These are phyloP conservation scores for Oriolus oriolus DNA, from an alignment of 2,113 vertebrate genomes.

Conservation along the genomic window DNA sequence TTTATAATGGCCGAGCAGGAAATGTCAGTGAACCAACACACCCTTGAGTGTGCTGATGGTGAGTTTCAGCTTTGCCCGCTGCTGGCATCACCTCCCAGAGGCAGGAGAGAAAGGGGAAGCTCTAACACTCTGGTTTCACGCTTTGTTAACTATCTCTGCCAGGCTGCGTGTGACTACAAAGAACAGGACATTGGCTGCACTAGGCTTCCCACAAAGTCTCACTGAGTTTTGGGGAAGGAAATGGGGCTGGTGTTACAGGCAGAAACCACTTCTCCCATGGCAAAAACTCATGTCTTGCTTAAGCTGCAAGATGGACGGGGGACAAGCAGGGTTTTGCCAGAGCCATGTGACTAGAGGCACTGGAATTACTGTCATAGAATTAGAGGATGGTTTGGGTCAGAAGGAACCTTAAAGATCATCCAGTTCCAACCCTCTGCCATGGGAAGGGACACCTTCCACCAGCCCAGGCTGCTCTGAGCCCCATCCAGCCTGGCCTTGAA, in stretches of 20 bases:
- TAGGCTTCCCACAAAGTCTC: background rate
- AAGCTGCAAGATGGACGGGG: background rate
- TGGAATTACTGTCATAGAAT: background rate
- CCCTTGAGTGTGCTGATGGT: fast-evolving
- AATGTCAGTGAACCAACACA: fast-evolving
- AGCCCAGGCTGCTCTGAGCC: background rate
- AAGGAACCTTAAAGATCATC: background rate
- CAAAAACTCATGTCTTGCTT: fast-evolving
- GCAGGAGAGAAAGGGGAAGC: background rate
- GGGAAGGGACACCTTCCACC: background rate
- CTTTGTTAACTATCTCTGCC: fast-evolving
- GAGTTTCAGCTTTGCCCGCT: background rate
- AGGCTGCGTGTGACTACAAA: background rate
- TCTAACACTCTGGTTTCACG: fast-evolving
- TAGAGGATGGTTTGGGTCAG: background rate
- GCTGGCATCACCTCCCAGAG: background rate
- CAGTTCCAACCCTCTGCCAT: background rate
- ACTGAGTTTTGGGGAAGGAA: slow-evolving; percentile 21
- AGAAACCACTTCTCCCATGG: background rate
- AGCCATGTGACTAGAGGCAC: background rate
- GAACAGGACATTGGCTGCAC: background rate
- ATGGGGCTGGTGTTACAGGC: fast-evolving
- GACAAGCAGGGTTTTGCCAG: background rate
- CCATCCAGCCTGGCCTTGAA: background rate
- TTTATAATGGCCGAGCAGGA: background rate